phyloP scores from a whole-genome alignment of 2,113 vertebrate species.

The Anarrhichthys ocellatus region DNA sequence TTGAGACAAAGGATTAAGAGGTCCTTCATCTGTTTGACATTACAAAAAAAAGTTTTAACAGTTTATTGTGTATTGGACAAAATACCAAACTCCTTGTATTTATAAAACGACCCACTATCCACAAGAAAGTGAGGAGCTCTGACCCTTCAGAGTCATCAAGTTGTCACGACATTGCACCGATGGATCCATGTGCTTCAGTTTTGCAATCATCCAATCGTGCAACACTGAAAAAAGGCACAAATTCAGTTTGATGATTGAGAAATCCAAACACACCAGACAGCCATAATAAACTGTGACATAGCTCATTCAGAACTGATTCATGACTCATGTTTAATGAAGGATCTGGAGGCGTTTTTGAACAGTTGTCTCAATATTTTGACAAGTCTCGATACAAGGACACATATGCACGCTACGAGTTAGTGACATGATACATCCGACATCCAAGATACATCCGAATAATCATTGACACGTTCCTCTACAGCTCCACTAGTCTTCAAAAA shows the following conservation, averaged over 20 bases:
- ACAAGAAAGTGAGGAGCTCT: slow-evolving; percentile 50
- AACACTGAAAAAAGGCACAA: slow-evolving; percentile 11
- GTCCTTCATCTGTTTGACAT: background rate
- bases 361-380: background rate
- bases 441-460: background rate
- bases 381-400: background rate
- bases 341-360: background rate
- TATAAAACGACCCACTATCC: slow-evolving; percentile 47
- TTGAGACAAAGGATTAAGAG: slow-evolving; percentile 43
- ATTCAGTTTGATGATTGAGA: too few relatives aligned
- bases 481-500: background rate
- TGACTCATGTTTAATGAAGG: background rate
- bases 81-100: background rate
- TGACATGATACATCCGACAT: background rate
- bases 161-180: slow-evolving; percentile 37
- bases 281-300: too few relatives aligned
- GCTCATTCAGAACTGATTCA: background rate
- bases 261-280: too few relatives aligned
- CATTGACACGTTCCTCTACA: background rate
- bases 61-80: too few relatives aligned
- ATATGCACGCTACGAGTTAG: background rate
- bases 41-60: background rate
- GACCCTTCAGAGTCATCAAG: slow-evolving; percentile 34
- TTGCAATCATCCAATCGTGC: slow-evolving; percentile 10
- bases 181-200: slow-evolving; percentile 44